Evolutionary conservation across 2,888 invertebrate genomes (phyloP), one percentile per base, ranked within the genome.

Genomic region (Cetonia aurata): DNA sequence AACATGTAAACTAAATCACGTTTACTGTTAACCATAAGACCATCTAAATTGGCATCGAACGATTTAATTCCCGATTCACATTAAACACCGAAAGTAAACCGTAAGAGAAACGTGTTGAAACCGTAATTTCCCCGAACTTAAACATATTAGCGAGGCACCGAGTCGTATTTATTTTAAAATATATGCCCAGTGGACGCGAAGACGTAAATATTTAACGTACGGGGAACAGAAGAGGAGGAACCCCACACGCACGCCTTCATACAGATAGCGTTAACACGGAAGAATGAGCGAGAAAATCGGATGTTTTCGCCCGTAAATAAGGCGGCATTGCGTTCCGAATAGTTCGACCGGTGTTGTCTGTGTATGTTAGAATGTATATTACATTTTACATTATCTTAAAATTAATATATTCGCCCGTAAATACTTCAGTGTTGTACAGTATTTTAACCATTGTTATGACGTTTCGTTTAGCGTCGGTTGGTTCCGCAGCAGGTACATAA

Each of bases 61-160:
- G 62, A 62, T 62, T 62, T 62, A 46, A 62, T 62, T 62, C 48
- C 48, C 62, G 48, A 62, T 48, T 62, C 62, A 62, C 62, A 62
- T 67, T 67, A 67, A 67, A 31, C 46, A 37, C 55, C 55, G 55
- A 67, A 67, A 15, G 67, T 67, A 67, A 67, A 67, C 67, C 56
- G 56, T 62, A 67, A 67, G 55, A 56, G 46, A 57, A 57, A 67
- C 67, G 67, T 67, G 67, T 67, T 67, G 67, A 67, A 67, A 67
- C 67, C 67, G 56, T 67, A 67, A 67, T 57, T 67, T 67, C 67
- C 46, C 67, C 31, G 41, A 67, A 67, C 53, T 67, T 67, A 67
- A 67, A 67, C 67, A 67, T 56, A 67, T 67, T 67, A 67, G 56
- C 56, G 67, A 25, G 48, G 48, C 62, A 62, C 48, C 15, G 25